These are phyloP conservation scores for Rhimphoctona megacephalus DNA, from an alignment of 2,888 invertebrate genomes.

Conservation along the genomic window DNA sequence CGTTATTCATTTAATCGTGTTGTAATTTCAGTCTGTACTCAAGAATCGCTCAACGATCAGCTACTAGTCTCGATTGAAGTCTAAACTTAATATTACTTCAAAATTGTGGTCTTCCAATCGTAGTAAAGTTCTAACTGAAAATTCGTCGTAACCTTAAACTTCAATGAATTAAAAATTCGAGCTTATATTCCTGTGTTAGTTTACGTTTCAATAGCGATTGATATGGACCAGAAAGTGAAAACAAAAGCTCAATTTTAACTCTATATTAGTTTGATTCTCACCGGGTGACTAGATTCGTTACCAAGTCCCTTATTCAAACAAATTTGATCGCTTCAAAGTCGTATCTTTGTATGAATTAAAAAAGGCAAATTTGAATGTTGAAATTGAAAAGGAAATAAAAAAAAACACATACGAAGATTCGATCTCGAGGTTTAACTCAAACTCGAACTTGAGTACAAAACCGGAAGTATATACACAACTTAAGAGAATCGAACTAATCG, in stretches of 20 bases:
- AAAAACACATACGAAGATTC: too few relatives aligned
- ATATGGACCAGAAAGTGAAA: not conserved
- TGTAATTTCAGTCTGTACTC: not conserved
- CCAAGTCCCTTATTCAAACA: too few relatives aligned
- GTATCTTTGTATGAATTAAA: too few relatives aligned
- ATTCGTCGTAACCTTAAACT: not conserved
- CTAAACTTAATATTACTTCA: not conserved
- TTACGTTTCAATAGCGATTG: not conserved
- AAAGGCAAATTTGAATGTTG: too few relatives aligned
- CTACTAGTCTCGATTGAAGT: not conserved
- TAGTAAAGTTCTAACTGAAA: not conserved
- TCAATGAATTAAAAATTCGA: not conserved
- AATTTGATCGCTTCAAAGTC: too few relatives aligned
- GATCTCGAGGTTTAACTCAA: not conserved
- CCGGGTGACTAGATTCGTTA: too few relatives aligned
- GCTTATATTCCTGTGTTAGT: not conserved
- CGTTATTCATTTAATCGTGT: not conserved
- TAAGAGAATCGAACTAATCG: slow-evolving; percentile 3
- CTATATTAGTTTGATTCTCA: too few relatives aligned
- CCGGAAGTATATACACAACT: not conserved
- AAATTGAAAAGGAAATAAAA: too few relatives aligned
- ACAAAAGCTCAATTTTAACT: not conserved
- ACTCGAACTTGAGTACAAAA: not conserved
- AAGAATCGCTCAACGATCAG: not conserved
- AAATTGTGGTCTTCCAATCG: not conserved